A percentile compares a stretch with the other conserved stretches of the same genome.
phyloP scores from a whole-genome alignment of 2,888 invertebrate genomes.

The Drosophila anceps region DNA sequence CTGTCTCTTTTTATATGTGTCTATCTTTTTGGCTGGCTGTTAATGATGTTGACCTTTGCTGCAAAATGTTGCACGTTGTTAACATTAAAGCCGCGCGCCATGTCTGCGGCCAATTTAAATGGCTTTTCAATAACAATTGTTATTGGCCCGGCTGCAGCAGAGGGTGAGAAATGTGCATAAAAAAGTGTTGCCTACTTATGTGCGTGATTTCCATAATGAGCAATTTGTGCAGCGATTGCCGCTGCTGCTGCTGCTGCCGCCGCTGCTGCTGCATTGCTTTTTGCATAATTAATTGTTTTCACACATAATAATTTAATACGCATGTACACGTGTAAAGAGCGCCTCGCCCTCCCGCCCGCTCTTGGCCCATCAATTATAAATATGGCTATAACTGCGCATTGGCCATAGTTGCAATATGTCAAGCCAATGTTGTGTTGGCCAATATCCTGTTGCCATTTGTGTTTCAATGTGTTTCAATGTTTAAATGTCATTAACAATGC shows the following conservation, averaged over 20 bases:
- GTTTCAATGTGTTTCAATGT: conserved; percentile 74
- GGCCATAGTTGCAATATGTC: conserved; percentile 75
- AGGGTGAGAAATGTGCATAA: neutral
- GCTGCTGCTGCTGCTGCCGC: conserved; percentile 16
- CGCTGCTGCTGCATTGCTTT: conserved; percentile 43
- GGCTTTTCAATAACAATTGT: conserved; percentile 68
- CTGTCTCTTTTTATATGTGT: neutral
- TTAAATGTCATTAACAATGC: conserved; percentile 80
- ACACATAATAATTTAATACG: conserved; percentile 83
- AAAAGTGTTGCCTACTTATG: conserved; percentile 69
- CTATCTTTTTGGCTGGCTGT: conserved; percentile 31
- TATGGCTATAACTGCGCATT: conserved; percentile 61
- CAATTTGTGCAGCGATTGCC: conserved; percentile 43
- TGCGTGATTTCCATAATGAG: conserved; percentile 75
- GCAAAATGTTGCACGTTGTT: conserved; percentile 61
- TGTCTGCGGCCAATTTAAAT: conserved; percentile 71
- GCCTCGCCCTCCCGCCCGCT: neutral
- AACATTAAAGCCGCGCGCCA: conserved; percentile 56
- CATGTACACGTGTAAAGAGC: conserved; percentile 69
- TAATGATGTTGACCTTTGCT: conserved; percentile 82
- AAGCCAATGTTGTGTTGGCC: conserved; percentile 30
- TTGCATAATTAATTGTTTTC: conserved; percentile 84
- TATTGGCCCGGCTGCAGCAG: conserved; percentile 5
- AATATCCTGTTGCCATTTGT: conserved; percentile 54
- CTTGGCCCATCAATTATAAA: conserved; percentile 65